Conservation (phyloP, 2,113 vertebrate species). For the Rynchops niger region DNA sequence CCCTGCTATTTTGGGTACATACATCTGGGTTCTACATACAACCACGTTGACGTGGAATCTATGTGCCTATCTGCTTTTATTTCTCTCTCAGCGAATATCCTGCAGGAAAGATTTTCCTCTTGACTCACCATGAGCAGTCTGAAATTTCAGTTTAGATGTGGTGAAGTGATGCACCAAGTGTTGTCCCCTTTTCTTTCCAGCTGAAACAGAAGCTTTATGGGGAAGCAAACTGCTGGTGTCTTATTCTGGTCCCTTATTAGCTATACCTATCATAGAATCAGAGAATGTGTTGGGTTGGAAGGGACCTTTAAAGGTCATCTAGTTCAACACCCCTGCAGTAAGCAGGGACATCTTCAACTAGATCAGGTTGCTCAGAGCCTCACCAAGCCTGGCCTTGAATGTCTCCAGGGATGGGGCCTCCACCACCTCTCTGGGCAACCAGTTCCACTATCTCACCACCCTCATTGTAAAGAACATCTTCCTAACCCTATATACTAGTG, state of each 20-base stretch:
- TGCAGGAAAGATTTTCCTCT: not conserved
- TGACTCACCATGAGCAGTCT: not conserved
- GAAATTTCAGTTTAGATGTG: not conserved
- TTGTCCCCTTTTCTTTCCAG: fast-evolving
- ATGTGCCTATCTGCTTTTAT: not conserved
- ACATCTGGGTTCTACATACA: not conserved
- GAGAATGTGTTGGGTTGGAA: too few relatives aligned
- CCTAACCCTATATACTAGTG: fast-evolving
- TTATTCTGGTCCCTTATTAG: not conserved
- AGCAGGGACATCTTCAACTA: too few relatives aligned
- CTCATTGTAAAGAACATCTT: too few relatives aligned
- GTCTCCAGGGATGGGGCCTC: too few relatives aligned
- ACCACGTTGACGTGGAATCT: fast-evolving
- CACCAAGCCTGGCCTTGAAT: too few relatives aligned
- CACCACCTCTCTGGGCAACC: too few relatives aligned
- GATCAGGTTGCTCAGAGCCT: too few relatives aligned
- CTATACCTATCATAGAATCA: not conserved
- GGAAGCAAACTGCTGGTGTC: fast-evolving
- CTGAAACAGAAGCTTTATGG: not conserved
- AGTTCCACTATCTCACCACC: too few relatives aligned
- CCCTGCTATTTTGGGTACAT: not conserved
- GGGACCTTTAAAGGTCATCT: too few relatives aligned
- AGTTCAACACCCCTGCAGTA: too few relatives aligned
- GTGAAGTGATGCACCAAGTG: not conserved
- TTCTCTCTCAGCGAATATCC: not conserved